Evolutionary conservation across 2,797 vertebrate species (phyloP), one percentile per base, ranked within the genome.

Genomic region (Anguilla megastoma): DNA sequence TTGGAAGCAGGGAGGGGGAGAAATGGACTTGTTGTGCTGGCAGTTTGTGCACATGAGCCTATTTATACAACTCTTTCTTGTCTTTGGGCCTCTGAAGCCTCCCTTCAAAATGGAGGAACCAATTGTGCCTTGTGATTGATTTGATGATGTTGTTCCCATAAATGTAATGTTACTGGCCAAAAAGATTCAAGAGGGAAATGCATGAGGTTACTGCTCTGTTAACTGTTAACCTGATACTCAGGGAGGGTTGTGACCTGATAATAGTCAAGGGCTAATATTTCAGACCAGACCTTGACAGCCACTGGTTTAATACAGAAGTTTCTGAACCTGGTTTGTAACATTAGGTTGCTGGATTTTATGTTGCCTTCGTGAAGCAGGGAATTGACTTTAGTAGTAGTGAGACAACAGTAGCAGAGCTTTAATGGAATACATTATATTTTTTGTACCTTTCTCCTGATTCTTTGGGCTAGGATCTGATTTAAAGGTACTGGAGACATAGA

Each of bases 11-110:
- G 60, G 80, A 27, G 66, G 69, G 76, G 79, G 45, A 50, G 41
- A 82, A 48, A 48, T 82, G 41, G 21, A 82, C 41, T 82, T 82
- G 41, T 58, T 60, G 84, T 85, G 84, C 85, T 86, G 58, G 9
- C 36, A 45, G 21, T 45, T 48, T 45, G 85, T 69, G 36, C 41
- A 48, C 45, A 86, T 66, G 16, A 86, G 69, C 85, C 36, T 36
- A 45, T 74, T 86, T 86, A 86, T 27, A 54, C 69, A 30, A 52
- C 71, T 21, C 41, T 24, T 16, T 76, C 50, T 24, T 74, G 66
- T 82, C 76, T 86, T 74, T 86, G 54, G 60, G 48, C 45, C 80
- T n/a, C 41, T n/a, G 1, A 50, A 50, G 27, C 36, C 74, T 71
- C 27, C 69, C 27, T 5, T 16, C 33, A 76, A n/a, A 24, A 50